Conservation (phyloP, 1,140 invertebrate species). For the Tetramorium alpestre region DNA sequence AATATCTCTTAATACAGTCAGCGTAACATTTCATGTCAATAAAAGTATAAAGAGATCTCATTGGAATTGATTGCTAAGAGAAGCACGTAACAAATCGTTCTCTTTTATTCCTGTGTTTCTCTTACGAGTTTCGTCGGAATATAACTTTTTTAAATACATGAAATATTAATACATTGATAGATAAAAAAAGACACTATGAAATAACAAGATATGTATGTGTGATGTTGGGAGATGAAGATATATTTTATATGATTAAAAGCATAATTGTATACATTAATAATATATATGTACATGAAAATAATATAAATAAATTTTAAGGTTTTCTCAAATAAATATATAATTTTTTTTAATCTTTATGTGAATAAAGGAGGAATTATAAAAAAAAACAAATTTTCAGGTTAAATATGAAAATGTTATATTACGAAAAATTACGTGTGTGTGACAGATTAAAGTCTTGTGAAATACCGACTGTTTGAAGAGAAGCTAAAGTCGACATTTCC, state of each 20-base stretch:
- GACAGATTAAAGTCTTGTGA: neutral
- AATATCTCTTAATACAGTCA: neutral
- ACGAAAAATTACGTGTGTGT: neutral
- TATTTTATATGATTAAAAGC: neutral
- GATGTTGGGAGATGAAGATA: conserved; percentile 3
- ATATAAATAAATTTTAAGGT: neutral
- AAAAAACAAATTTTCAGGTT: neutral
- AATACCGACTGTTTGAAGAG: neutral
- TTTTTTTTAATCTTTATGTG: neutral
- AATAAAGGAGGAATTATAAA: neutral
- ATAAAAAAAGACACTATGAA: neutral
- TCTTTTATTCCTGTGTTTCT: conserved; percentile 1
- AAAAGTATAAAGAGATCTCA: neutral
- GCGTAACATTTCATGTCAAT: neutral
- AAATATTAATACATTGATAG: neutral
- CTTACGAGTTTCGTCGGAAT: neutral
- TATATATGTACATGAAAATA: neutral
- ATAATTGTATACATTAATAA: neutral
- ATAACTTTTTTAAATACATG: neutral
- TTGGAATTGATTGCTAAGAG: neutral
- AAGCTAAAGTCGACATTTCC: neutral
- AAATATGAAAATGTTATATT: neutral
- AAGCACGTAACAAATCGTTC: neutral
- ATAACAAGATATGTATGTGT: neutral
- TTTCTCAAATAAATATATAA: neutral